Evolutionary conservation across 2,888 invertebrate species (phyloP).

Genomic region (Dolichomitus sp.): DNA sequence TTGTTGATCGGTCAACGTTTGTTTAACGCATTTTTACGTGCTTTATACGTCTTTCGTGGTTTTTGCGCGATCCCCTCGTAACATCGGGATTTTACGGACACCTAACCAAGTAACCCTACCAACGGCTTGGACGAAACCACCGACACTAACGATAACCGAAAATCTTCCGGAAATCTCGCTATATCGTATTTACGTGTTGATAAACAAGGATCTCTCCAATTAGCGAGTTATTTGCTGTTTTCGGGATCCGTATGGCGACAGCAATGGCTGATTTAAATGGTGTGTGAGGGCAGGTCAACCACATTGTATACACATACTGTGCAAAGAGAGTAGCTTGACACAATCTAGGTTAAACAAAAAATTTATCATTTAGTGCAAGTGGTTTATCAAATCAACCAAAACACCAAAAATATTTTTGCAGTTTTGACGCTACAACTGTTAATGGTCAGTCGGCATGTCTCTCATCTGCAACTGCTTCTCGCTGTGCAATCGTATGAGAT

Average conservation of each 20-base stretch:
- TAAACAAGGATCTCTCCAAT: slow-evolving; percentile 43
- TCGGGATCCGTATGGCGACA: slow-evolving; percentile 76
- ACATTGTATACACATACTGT: slow-evolving; percentile 72
- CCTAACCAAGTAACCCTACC: slow-evolving; percentile 72
- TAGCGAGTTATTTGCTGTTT: slow-evolving; percentile 32
- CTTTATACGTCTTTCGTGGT: not conserved
- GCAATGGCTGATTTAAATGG: slow-evolving; percentile 79
- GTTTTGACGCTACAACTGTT: not conserved
- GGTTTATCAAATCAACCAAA: not conserved
- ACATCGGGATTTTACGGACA: slow-evolving; percentile 46
- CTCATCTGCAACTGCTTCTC: not conserved
- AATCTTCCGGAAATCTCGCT: not conserved
- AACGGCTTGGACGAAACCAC: slow-evolving; percentile 24
- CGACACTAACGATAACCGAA: not conserved
- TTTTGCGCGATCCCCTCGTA: not conserved
- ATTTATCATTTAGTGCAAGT: not conserved
- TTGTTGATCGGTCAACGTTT: slow-evolving; percentile 33
- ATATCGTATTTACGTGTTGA: slow-evolving; percentile 6
- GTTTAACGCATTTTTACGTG: slow-evolving; percentile 1
- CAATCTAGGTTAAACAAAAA: not conserved
- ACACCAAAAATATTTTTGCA: not conserved
- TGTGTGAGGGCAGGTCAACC: slow-evolving; percentile 80
- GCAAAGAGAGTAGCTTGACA: slow-evolving; percentile 6
- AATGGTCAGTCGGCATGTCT: not conserved
- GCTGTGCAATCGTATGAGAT: not conserved